phyloP scores from a whole-genome alignment of 2,888 invertebrate species.

The Sialis fuliginosa region DNA sequence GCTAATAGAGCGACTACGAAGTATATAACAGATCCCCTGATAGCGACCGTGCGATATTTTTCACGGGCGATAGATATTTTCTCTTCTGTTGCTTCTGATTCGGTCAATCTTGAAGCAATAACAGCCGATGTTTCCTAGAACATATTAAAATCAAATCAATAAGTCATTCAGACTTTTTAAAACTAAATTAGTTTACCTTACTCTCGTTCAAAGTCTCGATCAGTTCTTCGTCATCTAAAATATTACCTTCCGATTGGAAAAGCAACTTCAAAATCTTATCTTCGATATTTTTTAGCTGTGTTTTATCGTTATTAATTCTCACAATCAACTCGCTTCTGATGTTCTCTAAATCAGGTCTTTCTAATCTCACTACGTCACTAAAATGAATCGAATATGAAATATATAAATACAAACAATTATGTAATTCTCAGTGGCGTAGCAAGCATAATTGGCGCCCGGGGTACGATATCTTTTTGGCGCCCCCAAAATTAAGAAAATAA shows the following conservation, averaged over 20 bases:
- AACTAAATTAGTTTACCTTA: slow-evolving; percentile 33
- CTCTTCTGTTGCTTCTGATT: slow-evolving; percentile 75
- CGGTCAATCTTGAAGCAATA: slow-evolving; percentile 70
- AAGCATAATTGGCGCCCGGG: too few species aligned
- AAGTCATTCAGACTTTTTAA: background rate
- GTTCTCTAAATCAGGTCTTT: slow-evolving; percentile 72
- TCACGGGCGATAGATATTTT: slow-evolving; percentile 73
- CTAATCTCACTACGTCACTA: slow-evolving; percentile 76
- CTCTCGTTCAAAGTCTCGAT: slow-evolving; percentile 81
- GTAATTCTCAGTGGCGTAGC: too few species aligned
- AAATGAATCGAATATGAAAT: slow-evolving; percentile 10
- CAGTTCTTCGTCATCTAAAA: slow-evolving; percentile 83
- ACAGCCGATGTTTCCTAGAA: slow-evolving; percentile 72
- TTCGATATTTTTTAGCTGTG: slow-evolving; percentile 68
- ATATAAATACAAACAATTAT: too few species aligned
- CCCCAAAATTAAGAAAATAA: too few species aligned
- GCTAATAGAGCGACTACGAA: slow-evolving; percentile 79
- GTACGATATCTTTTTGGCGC: too few species aligned
- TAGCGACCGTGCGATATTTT: slow-evolving; percentile 70
- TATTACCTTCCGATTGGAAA: slow-evolving; percentile 72
- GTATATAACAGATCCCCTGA: slow-evolving; percentile 75
- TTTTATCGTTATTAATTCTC: slow-evolving; percentile 72
- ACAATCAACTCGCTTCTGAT: slow-evolving; percentile 67
- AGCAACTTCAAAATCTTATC: slow-evolving; percentile 75
- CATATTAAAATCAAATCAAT: background rate